Conservation (phyloP, 2,113 vertebrate genomes). For the Solea solea region DNA sequence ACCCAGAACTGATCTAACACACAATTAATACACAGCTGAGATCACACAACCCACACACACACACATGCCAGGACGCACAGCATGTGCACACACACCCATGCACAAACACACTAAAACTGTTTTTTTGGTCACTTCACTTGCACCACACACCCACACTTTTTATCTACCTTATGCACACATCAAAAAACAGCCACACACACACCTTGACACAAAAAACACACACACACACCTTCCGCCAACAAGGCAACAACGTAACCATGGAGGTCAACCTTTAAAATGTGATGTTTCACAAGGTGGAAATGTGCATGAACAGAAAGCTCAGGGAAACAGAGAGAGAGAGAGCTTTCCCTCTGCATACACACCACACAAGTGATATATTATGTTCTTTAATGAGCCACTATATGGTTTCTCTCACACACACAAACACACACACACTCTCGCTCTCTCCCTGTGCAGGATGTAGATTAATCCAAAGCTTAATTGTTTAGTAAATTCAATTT, state of each 20-base stretch:
- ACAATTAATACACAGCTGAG: constrained; percentile 93
- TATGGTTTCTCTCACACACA: constrained; percentile 84
- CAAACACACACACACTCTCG: not conserved
- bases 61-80: constrained; percentile 28
- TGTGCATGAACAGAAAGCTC: constrained; percentile 54
- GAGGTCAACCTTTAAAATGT: constrained; percentile 37
- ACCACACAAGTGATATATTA: constrained; percentile 92
- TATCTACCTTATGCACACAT: constrained; percentile 74
- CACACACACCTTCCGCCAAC: constrained; percentile 52
- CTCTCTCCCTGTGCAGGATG: constrained; percentile 83
- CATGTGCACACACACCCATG: constrained; percentile 31
- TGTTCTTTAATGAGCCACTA: constrained; percentile 92
- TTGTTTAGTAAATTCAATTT: constrained; percentile 99
- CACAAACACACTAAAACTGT: constrained; percentile 74
- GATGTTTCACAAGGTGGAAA: constrained; percentile 34
- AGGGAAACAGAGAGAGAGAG: constrained; percentile 24
- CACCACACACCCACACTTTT: constrained; percentile 81
- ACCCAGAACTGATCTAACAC: constrained; percentile 90
- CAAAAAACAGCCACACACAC: constrained; percentile 12
- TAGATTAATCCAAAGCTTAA: constrained; percentile 98
- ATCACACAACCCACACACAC: constrained; percentile 82
- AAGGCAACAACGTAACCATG: constrained; percentile 24
- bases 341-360: constrained; percentile 82
- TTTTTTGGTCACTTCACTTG: constrained; percentile 78
- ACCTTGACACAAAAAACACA: constrained; percentile 49